Conservation (phyloP, 2,113 vertebrate species). For the Apteryx mantelli region DNA sequence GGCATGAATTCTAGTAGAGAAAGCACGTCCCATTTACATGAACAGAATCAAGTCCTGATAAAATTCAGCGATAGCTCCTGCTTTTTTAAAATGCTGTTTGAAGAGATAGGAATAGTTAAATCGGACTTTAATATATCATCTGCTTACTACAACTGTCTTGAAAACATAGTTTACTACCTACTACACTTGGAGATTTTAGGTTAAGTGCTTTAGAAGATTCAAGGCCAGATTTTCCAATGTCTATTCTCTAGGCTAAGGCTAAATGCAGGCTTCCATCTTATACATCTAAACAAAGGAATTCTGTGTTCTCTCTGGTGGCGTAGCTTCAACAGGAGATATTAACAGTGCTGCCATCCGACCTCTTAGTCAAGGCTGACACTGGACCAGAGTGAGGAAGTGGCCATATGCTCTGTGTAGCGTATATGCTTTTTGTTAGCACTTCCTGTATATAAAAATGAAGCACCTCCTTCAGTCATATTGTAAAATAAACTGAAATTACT, state of each 20-base stretch:
- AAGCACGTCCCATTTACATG: background rate
- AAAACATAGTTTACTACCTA: background rate
- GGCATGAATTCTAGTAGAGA: background rate
- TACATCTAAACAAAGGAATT: background rate
- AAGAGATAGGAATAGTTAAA: background rate
- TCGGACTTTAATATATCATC: background rate
- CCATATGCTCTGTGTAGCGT: background rate
- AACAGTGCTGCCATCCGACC: background rate
- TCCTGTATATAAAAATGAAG: background rate
- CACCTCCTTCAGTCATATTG: background rate
- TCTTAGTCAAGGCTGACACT: background rate
- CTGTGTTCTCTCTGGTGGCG: background rate
- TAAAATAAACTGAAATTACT: background rate
- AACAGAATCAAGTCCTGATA: background rate
- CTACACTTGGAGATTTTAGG: background rate
- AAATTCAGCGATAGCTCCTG: background rate
- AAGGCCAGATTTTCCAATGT: background rate
- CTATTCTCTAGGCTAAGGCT: background rate
- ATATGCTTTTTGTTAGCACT: background rate
- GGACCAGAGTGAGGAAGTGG: background rate
- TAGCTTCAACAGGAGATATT: background rate
- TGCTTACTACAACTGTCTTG: background rate
- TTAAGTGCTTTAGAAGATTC: background rate
- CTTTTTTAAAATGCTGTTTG: background rate
- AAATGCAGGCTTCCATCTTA: background rate